Base-by-base conservation (phyloP, 1,140 invertebrate species). In the Diploscapter pachys region DNA sequence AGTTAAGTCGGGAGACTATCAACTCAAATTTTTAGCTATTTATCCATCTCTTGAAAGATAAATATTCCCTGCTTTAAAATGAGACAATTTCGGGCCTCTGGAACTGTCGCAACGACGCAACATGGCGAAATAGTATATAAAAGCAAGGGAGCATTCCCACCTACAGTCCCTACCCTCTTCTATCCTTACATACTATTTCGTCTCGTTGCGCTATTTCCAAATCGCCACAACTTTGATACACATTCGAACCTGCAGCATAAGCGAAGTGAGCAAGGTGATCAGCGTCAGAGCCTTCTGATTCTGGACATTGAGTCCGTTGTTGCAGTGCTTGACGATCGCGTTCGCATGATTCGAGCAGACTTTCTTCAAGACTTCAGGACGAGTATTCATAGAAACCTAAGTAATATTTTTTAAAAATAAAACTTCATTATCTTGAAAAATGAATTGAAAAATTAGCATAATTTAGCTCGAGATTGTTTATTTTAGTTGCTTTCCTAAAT, bases 231-330 rank as follows among this genome's bases (percentile, higher is more conserved):
- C 5, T 68, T 50, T 52, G 52, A 74, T 31, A 75, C 50, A 5
- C 13, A 55, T 49, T 9, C 6, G 5, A 5, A 80, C 79, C 71
- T 80, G 79, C 50, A 80, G 63, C 2, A 80, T 56, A 31, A 80
- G 65, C 53, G 78, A 55, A 8, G 79, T 80, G 13, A 80, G 69
- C 5, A 63, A 50, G 49, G 76, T 78, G 49, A 80, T 80, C 54
- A 80, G 31, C 4, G 72, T 62, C 48, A 79, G 56, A 3, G 73
- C 72, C 13, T 71, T 51, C 8, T 63, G 31, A 57, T 76, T 66
- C 6, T 76, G 53, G 2, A 80, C 79, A 59, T 79, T 79, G 5
- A 80, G 61, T 55, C 78, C 78, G n/a, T 80, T 72, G 63, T 79
- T 79, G 68, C 79, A 80, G 51, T 73, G 68, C 48, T 79, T 76